Percentiles rank a stretch among this genome's conserved stretches.
These are phyloP conservation scores for Drepanosiphum platanoidis DNA, from an alignment of 2,888 invertebrate species.

Conservation along the genomic window DNA sequence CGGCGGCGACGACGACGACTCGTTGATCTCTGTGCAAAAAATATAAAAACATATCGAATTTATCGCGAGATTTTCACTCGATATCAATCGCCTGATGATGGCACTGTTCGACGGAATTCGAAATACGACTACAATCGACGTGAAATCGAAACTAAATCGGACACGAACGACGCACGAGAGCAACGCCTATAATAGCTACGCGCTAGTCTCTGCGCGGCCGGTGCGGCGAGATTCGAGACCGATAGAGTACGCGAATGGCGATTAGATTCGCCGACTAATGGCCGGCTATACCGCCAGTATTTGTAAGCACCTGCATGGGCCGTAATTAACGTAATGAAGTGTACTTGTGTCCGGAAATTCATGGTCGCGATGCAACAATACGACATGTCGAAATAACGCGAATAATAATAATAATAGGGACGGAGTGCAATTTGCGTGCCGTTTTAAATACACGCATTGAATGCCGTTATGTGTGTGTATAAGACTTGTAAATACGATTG, in stretches of 20 bases:
- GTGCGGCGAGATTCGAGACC: not conserved
- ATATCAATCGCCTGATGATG: too few species aligned
- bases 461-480: too few species aligned
- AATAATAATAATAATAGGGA: not conserved
- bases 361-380: not conserved
- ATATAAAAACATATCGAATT: not conserved
- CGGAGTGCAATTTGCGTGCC: too few species aligned
- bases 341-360: slow-evolving; percentile 25
- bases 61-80: not conserved
- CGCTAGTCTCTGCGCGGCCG: not conserved
- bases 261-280: not conserved
- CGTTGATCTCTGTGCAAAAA: too few species aligned
- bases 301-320: not conserved
- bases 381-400: not conserved
- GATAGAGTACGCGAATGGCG: not conserved
- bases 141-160: too few species aligned
- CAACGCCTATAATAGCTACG: too few species aligned
- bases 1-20: too few species aligned
- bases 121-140: too few species aligned
- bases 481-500: too few species aligned
- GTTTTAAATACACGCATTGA: too few species aligned
- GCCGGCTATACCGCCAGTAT: not conserved
- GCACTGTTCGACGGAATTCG: too few species aligned
- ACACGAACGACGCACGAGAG: too few species aligned
- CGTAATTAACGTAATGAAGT: slow-evolving; percentile 39